Evolutionary conservation across 2,797 vertebrate species (phyloP).

Genomic region (Acomys russatus): DNA sequence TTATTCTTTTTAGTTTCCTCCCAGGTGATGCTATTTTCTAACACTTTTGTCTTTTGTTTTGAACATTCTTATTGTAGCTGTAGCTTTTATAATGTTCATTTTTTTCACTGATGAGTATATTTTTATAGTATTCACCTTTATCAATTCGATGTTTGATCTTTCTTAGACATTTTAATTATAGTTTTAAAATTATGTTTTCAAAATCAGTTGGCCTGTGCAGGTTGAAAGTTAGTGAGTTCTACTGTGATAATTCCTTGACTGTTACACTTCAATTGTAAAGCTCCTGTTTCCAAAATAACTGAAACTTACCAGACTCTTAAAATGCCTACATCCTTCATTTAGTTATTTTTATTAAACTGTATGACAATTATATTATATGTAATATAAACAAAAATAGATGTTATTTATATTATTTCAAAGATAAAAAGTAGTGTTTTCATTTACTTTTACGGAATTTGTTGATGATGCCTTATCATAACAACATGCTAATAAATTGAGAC

Average conservation of each 20-base stretch:
- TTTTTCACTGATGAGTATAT: neutral
- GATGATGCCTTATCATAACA: neutral
- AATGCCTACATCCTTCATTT: neutral
- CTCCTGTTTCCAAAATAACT: slow-evolving; percentile 39
- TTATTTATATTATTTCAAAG: slow-evolving; percentile 23
- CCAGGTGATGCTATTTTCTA: neutral
- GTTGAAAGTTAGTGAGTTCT: slow-evolving; percentile 17
- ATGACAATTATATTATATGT: neutral
- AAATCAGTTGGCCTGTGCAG: neutral
- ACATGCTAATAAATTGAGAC: slow-evolving; percentile 10
- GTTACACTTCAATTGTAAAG: slow-evolving; percentile 10
- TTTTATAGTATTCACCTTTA: neutral
- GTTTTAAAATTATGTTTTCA: neutral
- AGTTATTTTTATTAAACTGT: slow-evolving; percentile 35
- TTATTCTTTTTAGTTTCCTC: neutral
- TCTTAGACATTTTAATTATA: slow-evolving; percentile 47
- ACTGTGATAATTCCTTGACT: neutral
- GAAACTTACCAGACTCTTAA: neutral
- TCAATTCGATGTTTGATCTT: neutral
- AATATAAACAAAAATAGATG: slow-evolving; percentile 7
- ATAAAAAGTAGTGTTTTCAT: neutral
- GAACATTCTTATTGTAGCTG: slow-evolving; percentile 3
- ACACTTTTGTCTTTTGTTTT: neutral
- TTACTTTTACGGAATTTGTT: neutral
- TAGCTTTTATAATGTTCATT: neutral